Percentiles rank a stretch among this genome's conserved stretches.
Evolutionary conservation across 2,797 vertebrate species (phyloP).

Genomic region (Lithobates pipiens): DNA sequence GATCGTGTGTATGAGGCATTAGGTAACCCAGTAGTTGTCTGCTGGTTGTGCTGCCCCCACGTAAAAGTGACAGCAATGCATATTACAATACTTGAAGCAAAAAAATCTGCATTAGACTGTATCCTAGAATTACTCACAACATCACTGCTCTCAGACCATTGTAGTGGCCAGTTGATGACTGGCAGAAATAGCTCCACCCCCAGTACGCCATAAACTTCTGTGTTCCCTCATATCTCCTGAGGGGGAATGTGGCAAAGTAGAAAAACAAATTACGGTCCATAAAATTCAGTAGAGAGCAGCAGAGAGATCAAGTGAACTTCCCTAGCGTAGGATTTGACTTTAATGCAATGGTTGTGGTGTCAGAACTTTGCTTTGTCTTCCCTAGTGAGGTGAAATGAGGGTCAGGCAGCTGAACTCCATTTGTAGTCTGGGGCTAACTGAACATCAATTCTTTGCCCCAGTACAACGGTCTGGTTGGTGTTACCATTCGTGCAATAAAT

Average conservation of each 20-base stretch:
- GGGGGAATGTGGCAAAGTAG: conserved; percentile 23
- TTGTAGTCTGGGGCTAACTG: conserved; percentile 17
- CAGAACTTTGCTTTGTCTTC: conserved; percentile 43
- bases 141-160: background rate
- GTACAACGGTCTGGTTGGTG: background rate
- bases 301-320: conserved; percentile 22
- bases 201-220: conserved; percentile 22
- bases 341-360: conserved; percentile 22
- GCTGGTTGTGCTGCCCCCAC: too few relatives aligned
- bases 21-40: too few relatives aligned
- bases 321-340: conserved; percentile 45
- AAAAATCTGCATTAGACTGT: background rate
- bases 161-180: conserved; percentile 1
- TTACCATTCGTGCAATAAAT: background rate
- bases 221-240: background rate
- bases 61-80: too few relatives aligned
- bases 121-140: background rate
- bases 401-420: conserved; percentile 49
- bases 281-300: conserved; percentile 27
- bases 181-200: background rate
- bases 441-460: background rate
- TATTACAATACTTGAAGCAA: too few relatives aligned
- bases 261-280: conserved; percentile 23
- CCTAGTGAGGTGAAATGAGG: conserved; percentile 39
- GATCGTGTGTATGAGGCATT: too few relatives aligned